Conservation (phyloP, 1,140 invertebrate species). For the Drosophila chauvacae region DNA sequence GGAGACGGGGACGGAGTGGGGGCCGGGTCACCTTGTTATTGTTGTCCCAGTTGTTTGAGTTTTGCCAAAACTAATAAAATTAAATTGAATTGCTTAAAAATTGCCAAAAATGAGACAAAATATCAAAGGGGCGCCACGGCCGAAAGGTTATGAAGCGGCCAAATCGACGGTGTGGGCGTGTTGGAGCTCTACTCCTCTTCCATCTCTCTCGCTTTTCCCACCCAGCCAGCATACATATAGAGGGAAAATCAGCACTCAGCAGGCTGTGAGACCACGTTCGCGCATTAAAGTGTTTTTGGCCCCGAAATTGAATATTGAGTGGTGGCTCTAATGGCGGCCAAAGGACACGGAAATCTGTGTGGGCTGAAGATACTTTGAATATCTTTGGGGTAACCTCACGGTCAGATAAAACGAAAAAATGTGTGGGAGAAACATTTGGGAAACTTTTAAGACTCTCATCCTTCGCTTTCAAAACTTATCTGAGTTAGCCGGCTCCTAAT, state of each 20-base stretch:
- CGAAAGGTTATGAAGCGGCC: conserved; percentile 69
- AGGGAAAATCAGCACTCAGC: conserved; percentile 15
- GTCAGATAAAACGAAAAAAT: conserved; percentile 1
- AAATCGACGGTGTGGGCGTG: conserved; percentile 43
- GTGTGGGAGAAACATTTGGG: background rate
- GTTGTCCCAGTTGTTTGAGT: conserved; percentile 80
- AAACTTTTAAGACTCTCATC: conserved; percentile 26
- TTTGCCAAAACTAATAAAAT: conserved; percentile 82
- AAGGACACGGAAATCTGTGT: conserved; percentile 23
- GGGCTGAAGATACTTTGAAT: conserved; percentile 17
- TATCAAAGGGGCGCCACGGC: conserved; percentile 64
- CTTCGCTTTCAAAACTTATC: conserved; percentile 1
- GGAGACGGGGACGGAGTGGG: background rate
- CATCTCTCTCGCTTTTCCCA: background rate
- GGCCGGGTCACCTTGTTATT: conserved; percentile 61
- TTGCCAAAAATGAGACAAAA: conserved; percentile 81
- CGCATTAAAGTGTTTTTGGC: conserved; percentile 72
- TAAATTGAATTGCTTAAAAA: conserved; percentile 84
- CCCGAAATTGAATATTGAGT: conserved; percentile 77
- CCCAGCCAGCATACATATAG: conserved; percentile 17
- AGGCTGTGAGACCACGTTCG: conserved; percentile 60
- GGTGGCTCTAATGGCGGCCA: conserved; percentile 63
- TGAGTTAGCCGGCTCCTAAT: conserved; percentile 11
- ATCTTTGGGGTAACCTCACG: conserved; percentile 5
- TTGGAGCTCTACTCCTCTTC: background rate